Percentiles rank a stretch among this genome's conserved stretches.
Evolutionary conservation across 2,113 vertebrate species (phyloP).

Genomic region (Felis chaus): DNA sequence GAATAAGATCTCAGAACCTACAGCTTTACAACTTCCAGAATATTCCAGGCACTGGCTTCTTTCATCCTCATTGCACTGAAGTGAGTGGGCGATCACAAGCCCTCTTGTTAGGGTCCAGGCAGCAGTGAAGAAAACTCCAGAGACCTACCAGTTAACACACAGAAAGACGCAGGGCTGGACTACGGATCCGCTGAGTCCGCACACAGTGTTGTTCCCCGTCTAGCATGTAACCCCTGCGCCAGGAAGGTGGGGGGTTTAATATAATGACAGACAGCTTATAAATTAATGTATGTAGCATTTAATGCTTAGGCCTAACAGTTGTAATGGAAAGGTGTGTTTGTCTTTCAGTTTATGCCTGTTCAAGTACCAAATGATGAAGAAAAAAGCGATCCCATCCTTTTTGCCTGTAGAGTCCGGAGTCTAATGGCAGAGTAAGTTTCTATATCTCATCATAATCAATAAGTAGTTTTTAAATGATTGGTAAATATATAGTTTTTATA

Average conservation of each 20-base stretch:
- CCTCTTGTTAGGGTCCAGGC: not conserved
- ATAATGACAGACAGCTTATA: not conserved
- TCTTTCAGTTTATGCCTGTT: conserved; percentile 93
- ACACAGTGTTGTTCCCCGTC: not conserved
- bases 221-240: rapidly evolving
- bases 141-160: not conserved
- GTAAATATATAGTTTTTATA: not conserved
- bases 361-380: conserved; percentile 93
- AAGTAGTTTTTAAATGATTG: not conserved
- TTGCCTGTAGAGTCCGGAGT: conserved; percentile 90
- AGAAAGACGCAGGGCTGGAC: not conserved
- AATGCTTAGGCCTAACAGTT: not conserved
- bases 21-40: not conserved
- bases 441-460: not conserved
- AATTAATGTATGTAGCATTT: not conserved
- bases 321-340: conserved; percentile 25
- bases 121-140: not conserved
- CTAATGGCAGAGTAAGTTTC: conserved; percentile 93
- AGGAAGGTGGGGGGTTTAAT: not conserved
- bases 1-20: not conserved
- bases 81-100: not conserved
- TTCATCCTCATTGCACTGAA: not conserved
- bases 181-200: not conserved
- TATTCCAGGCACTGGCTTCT: not conserved
- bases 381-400: conserved; percentile 89